A percentile compares a stretch with the other conserved stretches of the same genome.
These are phyloP conservation scores for Tetranychus urticae DNA, from an alignment of 1,140 invertebrate species.

Conservation along the genomic window DNA sequence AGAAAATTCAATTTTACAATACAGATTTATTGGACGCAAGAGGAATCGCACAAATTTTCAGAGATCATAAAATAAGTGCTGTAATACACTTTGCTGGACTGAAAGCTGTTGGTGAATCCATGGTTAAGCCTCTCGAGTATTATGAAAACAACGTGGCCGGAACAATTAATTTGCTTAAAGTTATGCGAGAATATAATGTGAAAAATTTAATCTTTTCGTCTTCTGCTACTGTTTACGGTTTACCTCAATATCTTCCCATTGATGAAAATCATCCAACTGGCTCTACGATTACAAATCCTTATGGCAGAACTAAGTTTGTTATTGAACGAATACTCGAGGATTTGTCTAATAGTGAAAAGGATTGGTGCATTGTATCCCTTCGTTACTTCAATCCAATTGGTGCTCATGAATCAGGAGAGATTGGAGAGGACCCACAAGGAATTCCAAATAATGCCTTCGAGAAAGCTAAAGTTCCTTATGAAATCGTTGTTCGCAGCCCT, in stretches of 20 bases:
- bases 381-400: constrained; percentile 98
- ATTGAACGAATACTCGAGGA: constrained; percentile 93
- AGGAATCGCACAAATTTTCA: constrained; percentile 42
- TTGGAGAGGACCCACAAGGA: constrained; percentile 91
- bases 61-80: constrained; percentile 50
- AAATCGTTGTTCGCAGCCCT: constrained; percentile 61
- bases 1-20: constrained; percentile 43
- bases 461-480: constrained; percentile 41
- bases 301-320: constrained; percentile 91
- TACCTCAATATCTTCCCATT: constrained; percentile 55
- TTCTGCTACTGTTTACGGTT: constrained; percentile 84
- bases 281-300: constrained; percentile 72
- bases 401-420: constrained; percentile 68
- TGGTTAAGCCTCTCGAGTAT: constrained; percentile 56
- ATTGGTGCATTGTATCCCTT: constrained; percentile 37
- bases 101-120: constrained; percentile 93
- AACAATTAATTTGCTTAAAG: constrained; percentile 24
- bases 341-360: constrained; percentile 7
- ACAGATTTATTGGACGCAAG: constrained; percentile 45
- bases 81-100: constrained; percentile 96
- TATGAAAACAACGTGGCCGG: constrained; percentile 27
- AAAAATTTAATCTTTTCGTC: constrained; percentile 73
- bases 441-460: constrained; percentile 93
- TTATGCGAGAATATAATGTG: constrained; percentile 48
- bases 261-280: constrained; percentile 63